A percentile compares a stretch with the other conserved stretches of the same genome.
These are phyloP conservation scores for Platycheirus rosarum DNA, from an alignment of 2,888 invertebrate species.

Conservation along the genomic window DNA sequence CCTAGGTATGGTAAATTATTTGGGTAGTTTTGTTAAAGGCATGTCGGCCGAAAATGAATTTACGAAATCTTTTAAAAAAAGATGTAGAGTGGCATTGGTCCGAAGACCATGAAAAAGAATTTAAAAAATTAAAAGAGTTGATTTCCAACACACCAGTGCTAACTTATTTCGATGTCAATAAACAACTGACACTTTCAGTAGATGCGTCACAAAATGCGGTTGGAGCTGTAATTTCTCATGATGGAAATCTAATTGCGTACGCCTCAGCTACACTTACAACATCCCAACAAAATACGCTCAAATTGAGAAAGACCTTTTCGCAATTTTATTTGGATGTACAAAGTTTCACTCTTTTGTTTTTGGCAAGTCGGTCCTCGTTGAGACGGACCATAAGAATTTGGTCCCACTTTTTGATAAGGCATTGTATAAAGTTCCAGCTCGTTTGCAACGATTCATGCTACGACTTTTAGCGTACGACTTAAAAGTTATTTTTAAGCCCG, in stretches of 20 bases:
- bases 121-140: slow-evolving; percentile 14
- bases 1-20: slow-evolving; percentile 74
- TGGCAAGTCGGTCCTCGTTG: slow-evolving; percentile 29
- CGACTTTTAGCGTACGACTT: slow-evolving; percentile 16
- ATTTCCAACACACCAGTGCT: slow-evolving; percentile 16
- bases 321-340: slow-evolving; percentile 61
- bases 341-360: slow-evolving; percentile 50
- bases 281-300: slow-evolving; percentile 57
- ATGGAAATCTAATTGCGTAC: slow-evolving; percentile 35
- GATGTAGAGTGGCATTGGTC: slow-evolving; percentile 57
- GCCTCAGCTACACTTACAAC: slow-evolving; percentile 48
- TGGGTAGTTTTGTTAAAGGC: slow-evolving; percentile 72
- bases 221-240: slow-evolving; percentile 50
- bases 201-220: slow-evolving; percentile 41
- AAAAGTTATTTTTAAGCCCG: slow-evolving; percentile 12
- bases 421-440: slow-evolving; percentile 19
- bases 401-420: slow-evolving; percentile 27
- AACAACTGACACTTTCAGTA: slow-evolving; percentile 29
- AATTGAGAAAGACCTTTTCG: slow-evolving; percentile 68
- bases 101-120: slow-evolving; percentile 25
- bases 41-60: slow-evolving; percentile 67
- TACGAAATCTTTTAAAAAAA: slow-evolving; percentile 55
- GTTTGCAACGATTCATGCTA: slow-evolving; percentile 11
- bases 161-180: slow-evolving; percentile 25
- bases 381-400: slow-evolving; percentile 25